Base-by-base conservation (phyloP, 2,113 vertebrate species). In the Lampris megalopsis region DNA sequence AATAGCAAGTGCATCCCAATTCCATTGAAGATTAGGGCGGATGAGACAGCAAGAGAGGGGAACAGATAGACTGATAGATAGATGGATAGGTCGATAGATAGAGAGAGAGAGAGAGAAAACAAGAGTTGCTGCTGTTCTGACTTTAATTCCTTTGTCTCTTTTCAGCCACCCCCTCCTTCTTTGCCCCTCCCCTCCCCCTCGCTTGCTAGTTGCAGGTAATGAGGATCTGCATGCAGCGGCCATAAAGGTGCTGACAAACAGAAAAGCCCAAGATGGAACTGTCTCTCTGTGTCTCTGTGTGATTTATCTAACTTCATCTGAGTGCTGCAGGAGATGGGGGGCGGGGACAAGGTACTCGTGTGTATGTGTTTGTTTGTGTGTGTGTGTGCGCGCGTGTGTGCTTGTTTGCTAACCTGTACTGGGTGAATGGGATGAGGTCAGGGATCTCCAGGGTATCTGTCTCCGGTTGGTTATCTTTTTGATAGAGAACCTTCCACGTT, bases 361-460 rank as follows among this genome's bases (percentile, higher is more conserved):
- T 50, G 69, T 9, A 13, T 62, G 71, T 65, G 57, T 62, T 45
- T 48, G 66, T 50, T 62, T 63, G 50, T 45, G 68, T 47, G 68
- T 52, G 11, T 36, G 41, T 63, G 59, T 63, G 59, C 35, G 43
- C 50, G 36, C 24, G 72, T 65, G 71, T 73, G 52, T 63, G 74
- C 68, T 63, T 64, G 58, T 57, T 58, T 53, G 36, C 93, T 94
- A 87, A 99, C 97, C 97, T 97, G 95, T 99, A 99, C 82, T 96
- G 93, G 47, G 97, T 99, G 81, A 98, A 99, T 0, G 97, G 97
- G 0, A 87, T 95, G 81, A 99, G 96, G 91, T 96, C 91, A 0
- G 96, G 97, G 56, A 99, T 95, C 77, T 98, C 95, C 91, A 99
- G 86, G 10, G 81, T 87, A 85, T 98, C 95, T 77, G 95, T 94